Evolutionary conservation across 2,888 invertebrate species (phyloP).

Genomic region (Pterostichus niger): DNA sequence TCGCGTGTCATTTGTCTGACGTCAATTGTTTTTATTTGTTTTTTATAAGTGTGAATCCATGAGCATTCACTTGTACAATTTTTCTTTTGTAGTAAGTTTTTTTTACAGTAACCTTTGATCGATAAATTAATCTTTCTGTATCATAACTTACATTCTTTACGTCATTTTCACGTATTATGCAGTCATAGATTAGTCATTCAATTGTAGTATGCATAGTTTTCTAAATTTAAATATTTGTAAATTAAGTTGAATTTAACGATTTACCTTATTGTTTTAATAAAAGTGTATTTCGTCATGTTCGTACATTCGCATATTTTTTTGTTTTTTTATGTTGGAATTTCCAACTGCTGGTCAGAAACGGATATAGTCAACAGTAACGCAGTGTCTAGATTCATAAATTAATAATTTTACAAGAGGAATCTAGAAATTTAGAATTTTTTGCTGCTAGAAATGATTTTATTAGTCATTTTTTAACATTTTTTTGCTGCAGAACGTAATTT

Average conservation of each 20-base stretch:
- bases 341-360: slow-evolving; percentile 34
- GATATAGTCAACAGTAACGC: slow-evolving; percentile 15
- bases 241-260: background rate
- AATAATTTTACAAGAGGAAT: slow-evolving; percentile 40
- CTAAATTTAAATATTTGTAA: slow-evolving; percentile 57
- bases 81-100: slow-evolving; percentile 17
- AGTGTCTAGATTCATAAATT: slow-evolving; percentile 45
- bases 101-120: slow-evolving; percentile 26
- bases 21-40: slow-evolving; percentile 49
- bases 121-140: slow-evolving; percentile 16
- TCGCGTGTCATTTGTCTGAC: slow-evolving; percentile 38
- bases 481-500: background rate
- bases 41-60: slow-evolving; percentile 7
- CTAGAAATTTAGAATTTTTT: slow-evolving; percentile 18
- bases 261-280: background rate
- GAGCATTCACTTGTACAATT: slow-evolving; percentile 20
- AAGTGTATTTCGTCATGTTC: slow-evolving; percentile 50
- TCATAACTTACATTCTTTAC: background rate
- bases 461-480: slow-evolving; percentile 1
- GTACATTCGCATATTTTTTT: slow-evolving; percentile 43
- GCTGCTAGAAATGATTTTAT: slow-evolving; percentile 15
- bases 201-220: slow-evolving; percentile 23
- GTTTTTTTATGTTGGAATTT: slow-evolving; percentile 48
- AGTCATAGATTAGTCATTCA: slow-evolving; percentile 13
- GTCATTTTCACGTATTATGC: slow-evolving; percentile 31